These are phyloP conservation scores for Zaprionus africanus DNA, from an alignment of 1,140 invertebrate species.

Conservation along the genomic window DNA sequence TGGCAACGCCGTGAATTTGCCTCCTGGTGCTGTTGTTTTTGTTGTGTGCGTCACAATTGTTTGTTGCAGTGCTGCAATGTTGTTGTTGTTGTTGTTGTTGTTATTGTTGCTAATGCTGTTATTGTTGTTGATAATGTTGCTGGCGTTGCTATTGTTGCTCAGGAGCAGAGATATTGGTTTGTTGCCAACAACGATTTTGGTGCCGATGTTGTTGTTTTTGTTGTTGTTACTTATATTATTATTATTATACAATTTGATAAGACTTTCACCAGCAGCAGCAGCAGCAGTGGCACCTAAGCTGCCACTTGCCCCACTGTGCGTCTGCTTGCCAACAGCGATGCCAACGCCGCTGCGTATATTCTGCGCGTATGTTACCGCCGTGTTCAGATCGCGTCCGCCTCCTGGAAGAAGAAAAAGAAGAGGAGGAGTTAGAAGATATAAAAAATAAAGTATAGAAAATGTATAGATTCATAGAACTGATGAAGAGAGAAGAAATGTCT, in stretches of 20 bases:
- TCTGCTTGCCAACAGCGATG: constrained; percentile 27
- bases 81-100: constrained; percentile 8
- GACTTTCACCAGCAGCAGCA: constrained; percentile 24
- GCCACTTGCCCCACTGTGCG: constrained; percentile 23
- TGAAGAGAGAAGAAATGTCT: too few species aligned
- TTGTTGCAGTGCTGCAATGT: constrained; percentile 26
- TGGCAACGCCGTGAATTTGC: constrained; percentile 44
- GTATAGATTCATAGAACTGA: too few species aligned
- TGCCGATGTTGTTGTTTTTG: constrained; percentile 6
- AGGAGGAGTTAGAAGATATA: not conserved
- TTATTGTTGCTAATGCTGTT: constrained; percentile 1
- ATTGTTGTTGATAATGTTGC: constrained; percentile 10
- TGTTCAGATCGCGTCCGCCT: constrained; percentile 91
- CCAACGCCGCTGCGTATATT: constrained; percentile 78
- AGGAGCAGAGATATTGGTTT: not conserved
- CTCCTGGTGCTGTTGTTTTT: constrained; percentile 25
- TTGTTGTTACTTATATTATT: constrained; percentile 21
- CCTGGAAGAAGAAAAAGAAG: constrained; percentile 85
- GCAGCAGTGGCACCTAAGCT: constrained; percentile 2
- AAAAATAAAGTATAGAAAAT: too few species aligned
- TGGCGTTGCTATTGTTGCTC: constrained; percentile 6
- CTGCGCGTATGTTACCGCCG: constrained; percentile 88
- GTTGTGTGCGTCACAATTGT: constrained; percentile 43
- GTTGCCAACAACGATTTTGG: not conserved
- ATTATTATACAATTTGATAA: constrained; percentile 54